phyloP scores from a whole-genome alignment of 2,797 vertebrate species.

The Decapterus maruadsi region DNA sequence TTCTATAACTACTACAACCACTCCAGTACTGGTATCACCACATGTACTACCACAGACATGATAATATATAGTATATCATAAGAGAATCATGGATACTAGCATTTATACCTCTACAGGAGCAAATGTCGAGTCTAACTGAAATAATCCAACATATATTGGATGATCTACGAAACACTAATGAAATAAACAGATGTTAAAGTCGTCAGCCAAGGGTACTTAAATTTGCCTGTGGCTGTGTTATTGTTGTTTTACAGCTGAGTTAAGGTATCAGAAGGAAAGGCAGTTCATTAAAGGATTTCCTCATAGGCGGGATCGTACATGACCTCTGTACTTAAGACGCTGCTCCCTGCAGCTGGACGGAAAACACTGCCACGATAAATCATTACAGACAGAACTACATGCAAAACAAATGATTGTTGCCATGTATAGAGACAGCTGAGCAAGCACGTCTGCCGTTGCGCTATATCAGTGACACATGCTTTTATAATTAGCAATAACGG shows the following conservation, averaged over 20 bases:
- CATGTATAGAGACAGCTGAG: conserved; percentile 13
- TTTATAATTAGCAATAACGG: conserved; percentile 43
- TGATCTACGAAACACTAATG: background rate
- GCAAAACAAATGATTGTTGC: background rate
- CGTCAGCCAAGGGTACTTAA: background rate
- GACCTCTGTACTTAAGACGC: background rate
- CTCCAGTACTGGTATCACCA: background rate
- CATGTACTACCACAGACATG: background rate
- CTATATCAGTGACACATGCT: conserved; percentile 22
- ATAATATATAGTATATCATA: background rate
- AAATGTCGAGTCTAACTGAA: background rate
- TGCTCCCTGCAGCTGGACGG: background rate
- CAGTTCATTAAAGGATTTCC: background rate
- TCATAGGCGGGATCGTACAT: background rate
- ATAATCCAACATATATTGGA: too few relatives aligned
- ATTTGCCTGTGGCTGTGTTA: background rate
- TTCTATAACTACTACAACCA: background rate
- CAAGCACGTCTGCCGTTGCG: conserved; percentile 1
- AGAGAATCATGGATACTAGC: too few relatives aligned
- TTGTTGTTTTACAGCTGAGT: background rate
- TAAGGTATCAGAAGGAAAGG: background rate
- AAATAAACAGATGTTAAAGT: background rate
- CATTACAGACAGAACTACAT: background rate
- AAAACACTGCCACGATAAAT: conserved; percentile 15
- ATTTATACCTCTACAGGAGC: background rate